Percentiles rank a stretch among this genome's conserved stretches.
Evolutionary conservation across 1,140 invertebrate species (phyloP).

Genomic region (Pseudoatta argentina): DNA sequence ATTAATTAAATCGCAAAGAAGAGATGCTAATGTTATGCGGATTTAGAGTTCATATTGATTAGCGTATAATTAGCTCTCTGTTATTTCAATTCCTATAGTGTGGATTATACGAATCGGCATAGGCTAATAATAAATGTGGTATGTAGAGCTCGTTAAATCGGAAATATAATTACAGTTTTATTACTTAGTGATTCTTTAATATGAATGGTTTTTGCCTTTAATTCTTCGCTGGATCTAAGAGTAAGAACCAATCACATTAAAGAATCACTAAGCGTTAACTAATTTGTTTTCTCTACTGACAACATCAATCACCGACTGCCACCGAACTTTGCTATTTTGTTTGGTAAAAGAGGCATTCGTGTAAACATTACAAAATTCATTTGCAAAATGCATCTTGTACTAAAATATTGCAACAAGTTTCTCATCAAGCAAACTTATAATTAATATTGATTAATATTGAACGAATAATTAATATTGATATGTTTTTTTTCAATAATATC

Average conservation of each 20-base stretch:
- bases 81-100: not conserved
- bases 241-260: no score
- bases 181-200: not conserved
- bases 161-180: not conserved
- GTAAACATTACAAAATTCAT: no score
- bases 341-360: no score
- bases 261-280: no score
- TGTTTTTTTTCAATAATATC: not conserved
- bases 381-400: no score
- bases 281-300: no score
- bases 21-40: not conserved
- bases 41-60: constrained; percentile 19
- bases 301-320: not conserved
- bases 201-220: no score
- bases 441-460: no score
- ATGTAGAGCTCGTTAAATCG: not conserved
- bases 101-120: not conserved
- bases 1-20: not conserved
- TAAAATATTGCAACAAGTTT: not conserved
- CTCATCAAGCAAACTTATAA: not conserved
- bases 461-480: no score
- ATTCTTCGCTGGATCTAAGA: no score
- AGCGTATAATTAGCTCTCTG: constrained; percentile 10
- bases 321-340: no score
- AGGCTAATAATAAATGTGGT: constrained; percentile 23